Conservation (phyloP, 1,140 invertebrate species). For the Halesus radiatus region DNA sequence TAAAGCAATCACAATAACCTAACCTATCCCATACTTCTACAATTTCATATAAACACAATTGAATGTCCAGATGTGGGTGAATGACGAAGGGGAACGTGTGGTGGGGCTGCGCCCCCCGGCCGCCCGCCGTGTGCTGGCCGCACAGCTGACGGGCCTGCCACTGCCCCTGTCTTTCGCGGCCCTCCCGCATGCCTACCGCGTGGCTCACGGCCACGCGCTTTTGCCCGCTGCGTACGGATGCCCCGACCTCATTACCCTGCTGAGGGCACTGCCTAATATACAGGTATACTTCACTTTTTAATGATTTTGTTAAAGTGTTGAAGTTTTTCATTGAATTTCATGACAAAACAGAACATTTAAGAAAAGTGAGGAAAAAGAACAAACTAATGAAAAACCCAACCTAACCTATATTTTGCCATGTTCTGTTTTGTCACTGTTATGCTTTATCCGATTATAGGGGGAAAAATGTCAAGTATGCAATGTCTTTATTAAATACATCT, state of each 20-base stretch:
- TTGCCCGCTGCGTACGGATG: constrained; percentile 52
- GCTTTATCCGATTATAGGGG: too few relatives aligned
- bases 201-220: constrained; percentile 46
- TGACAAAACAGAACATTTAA: too few relatives aligned
- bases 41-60: not conserved
- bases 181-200: constrained; percentile 47
- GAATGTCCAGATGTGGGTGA: constrained; percentile 52
- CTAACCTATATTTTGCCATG: too few relatives aligned
- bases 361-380: too few relatives aligned
- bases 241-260: constrained; percentile 49
- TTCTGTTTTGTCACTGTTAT: too few relatives aligned
- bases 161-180: constrained; percentile 49
- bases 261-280: constrained; percentile 44
- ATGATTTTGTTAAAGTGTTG: too few relatives aligned
- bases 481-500: too few relatives aligned
- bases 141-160: constrained; percentile 44
- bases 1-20: too few relatives aligned
- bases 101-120: constrained; percentile 41
- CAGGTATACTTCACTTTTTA: constrained; percentile 23
- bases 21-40: too few relatives aligned
- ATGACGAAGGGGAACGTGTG: constrained; percentile 55
- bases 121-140: constrained; percentile 40
- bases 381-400: too few relatives aligned
- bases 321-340: too few relatives aligned
- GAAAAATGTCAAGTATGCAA: too few relatives aligned